Base-by-base conservation (phyloP, 2,888 invertebrate species). In the Idaea dimidiata region DNA sequence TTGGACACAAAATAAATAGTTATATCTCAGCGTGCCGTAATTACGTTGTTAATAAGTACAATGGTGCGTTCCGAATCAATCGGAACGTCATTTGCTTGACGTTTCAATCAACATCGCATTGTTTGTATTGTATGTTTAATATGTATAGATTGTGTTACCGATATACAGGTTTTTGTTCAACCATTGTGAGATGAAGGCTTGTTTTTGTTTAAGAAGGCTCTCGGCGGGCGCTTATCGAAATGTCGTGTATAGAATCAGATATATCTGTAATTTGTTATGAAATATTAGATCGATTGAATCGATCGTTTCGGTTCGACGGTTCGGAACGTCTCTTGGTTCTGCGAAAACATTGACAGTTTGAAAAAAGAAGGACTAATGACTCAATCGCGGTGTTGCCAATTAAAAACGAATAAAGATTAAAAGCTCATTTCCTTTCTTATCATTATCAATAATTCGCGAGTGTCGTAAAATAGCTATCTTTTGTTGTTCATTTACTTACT, bases 91-190 rank as follows among this genome's bases (percentile, higher is more conserved):
- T 85, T 86, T 83, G 84, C 76, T 82, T 91, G 91, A 92, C 92
- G 89, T 92, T 91, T 91, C 91, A 92, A 92, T 92, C 92, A 91
- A 84, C 89, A 82, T 86, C 78, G 82, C 84, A 87, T 91, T 92
- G 92, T 92, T 92, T 91, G 91, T 89, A 86, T 91, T 91, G 88
- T 89, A 81, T 80, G 88, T 89, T 89, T 89, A 89, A 89, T 89
- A 88, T 79, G 83, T 84, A 84, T 82, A 89, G 91, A 92, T 91
- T 86, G 91, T 91, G 91, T 90, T 91, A 92, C 85, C 84, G 91
- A 92, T 92, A 91, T 89, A 91, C 90, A 75, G 80, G 72, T 81
- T 87, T 87, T 87, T 86, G 80, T 82, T 63, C 66, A 66, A 72
- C 77, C 82, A 80, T 84, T 81, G 82, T 80, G 76, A 81, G 82